phyloP scores from a whole-genome alignment of 2,113 vertebrate genomes.

The Elgaria multicarinata region DNA sequence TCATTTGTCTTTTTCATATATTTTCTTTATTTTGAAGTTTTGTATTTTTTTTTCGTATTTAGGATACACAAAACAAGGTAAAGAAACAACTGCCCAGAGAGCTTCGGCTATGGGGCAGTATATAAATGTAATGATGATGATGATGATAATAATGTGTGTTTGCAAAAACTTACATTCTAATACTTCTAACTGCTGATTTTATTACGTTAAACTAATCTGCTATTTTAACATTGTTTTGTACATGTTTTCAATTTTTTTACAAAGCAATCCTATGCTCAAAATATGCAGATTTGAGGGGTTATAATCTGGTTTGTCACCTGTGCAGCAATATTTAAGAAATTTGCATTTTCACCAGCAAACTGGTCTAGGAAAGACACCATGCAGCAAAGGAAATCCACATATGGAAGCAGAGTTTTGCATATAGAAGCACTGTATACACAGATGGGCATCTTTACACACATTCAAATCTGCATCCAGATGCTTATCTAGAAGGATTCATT shows the following conservation, averaged over 20 bases:
- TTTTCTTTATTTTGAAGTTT: neutral
- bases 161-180: neutral
- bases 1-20: neutral
- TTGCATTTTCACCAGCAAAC: no score
- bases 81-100: no score
- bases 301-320: neutral
- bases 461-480: neutral
- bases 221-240: neutral
- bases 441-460: neutral
- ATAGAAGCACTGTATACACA: no score
- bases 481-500: neutral
- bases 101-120: no score
- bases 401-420: no score
- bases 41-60: neutral
- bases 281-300: neutral
- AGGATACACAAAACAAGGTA: neutral
- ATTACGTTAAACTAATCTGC: neutral
- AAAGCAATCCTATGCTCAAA: neutral
- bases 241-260: neutral
- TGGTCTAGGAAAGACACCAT: no score
- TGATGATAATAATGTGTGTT: neutral
- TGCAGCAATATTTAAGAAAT: no score
- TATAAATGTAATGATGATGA: no score
- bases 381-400: no score
- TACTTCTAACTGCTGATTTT: neutral